A percentile compares a stretch with the other conserved stretches of the same genome.
Evolutionary conservation across 2,113 vertebrate species (phyloP).

Genomic region (Atlantisia rogersi): DNA sequence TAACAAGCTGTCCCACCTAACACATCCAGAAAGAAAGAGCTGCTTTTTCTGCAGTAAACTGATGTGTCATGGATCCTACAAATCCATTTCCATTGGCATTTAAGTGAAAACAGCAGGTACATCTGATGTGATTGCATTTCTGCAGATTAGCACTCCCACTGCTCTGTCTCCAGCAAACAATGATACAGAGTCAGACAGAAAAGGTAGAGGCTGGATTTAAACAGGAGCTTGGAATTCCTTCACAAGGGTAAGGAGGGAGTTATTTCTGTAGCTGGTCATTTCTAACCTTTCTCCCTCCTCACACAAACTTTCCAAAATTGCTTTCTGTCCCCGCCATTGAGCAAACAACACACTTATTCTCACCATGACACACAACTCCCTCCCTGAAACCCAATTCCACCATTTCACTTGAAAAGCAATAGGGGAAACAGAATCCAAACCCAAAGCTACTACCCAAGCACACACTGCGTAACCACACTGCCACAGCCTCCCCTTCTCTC

Average conservation of each 20-base stretch:
- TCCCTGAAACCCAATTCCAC: fast-evolving
- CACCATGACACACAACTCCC: background rate
- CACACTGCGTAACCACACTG: background rate
- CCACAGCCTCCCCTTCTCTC: background rate
- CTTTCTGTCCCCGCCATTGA: background rate
- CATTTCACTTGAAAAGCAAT: background rate
- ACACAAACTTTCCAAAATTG: background rate
- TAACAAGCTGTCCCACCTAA: background rate
- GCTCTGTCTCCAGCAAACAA: background rate
- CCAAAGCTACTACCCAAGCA: background rate
- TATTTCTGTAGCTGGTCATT: background rate
- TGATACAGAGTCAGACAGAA: background rate
- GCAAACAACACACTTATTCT: background rate
- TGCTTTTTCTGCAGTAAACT: background rate
- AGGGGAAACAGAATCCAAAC: background rate
- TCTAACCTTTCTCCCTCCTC: background rate
- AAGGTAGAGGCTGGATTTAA: background rate
- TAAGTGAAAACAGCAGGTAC: background rate
- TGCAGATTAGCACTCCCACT: background rate
- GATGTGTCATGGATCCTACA: background rate
- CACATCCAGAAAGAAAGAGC: background rate
- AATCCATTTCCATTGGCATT: background rate
- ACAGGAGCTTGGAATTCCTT: background rate
- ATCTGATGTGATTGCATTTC: background rate
- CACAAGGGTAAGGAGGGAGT: background rate